A percentile compares a stretch with the other conserved stretches of the same genome.
Evolutionary conservation across 2,888 invertebrate species (phyloP).

Genomic region (Erebia palarica): DNA sequence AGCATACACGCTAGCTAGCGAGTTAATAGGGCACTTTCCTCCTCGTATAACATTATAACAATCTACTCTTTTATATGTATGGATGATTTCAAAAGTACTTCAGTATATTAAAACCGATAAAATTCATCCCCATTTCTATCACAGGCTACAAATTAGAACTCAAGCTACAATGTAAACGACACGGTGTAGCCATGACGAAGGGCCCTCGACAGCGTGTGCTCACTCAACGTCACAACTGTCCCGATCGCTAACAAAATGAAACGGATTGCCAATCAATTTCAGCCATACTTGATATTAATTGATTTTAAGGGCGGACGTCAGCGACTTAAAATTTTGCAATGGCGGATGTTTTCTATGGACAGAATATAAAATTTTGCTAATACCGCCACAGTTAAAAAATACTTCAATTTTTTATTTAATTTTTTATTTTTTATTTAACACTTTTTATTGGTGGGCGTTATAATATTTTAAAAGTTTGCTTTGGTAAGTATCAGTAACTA

Average conservation of each 20-base stretch:
- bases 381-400: no score
- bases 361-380: no score
- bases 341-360: no score
- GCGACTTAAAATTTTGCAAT: no score
- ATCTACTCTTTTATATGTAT: not conserved
- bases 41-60: no score
- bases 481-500: no score
- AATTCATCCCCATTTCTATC: not conserved
- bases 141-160: not conserved
- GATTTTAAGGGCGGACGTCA: conserved; percentile 7
- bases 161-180: conserved; percentile 3
- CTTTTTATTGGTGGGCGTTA: no score
- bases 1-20: no score
- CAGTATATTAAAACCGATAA: not conserved
- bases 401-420: no score
- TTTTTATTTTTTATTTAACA: no score
- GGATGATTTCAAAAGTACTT: not conserved
- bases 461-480: no score
- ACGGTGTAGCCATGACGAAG: conserved; percentile 8
- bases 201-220: not conserved
- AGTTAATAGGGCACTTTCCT: no score
- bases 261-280: conserved; percentile 24
- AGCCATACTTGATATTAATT: conserved; percentile 21
- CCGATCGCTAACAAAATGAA: conserved; percentile 10
- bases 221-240: conserved; percentile 10